Evolutionary conservation across 2,888 invertebrate genomes (phyloP), one percentile per base, ranked within the genome.

Genomic region (Macaria liturata): DNA sequence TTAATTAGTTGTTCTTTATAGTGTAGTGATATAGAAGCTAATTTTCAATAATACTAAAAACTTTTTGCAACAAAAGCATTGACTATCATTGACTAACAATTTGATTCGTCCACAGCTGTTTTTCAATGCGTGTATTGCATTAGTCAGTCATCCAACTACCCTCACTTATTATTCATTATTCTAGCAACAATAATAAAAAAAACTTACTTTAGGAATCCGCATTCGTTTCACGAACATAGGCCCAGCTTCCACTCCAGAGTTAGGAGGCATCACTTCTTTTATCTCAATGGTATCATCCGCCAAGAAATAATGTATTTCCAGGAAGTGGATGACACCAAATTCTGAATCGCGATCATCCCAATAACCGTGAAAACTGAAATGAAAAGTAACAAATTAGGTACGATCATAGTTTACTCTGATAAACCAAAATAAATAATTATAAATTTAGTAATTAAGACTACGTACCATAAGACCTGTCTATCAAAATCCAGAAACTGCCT

Each of bases 211-310:
- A 0, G 97, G 97, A 53, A 98, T 79, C 75, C 95, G 95, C 72
- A 93, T 94, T 62, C 97, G 93, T 71, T 94, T 95, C 34, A 98
- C 81, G 75, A 98, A 96, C 81, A 95, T 94, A 3, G 94, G 93
- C 5, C 94, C 94, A 1, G 94, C 93, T 77, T 96, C 95, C 47
- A 94, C 91, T 0, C 96, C 96, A 1, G 95, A 94, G 75, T 95
- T 95, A 0, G 93, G 87, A 0, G 93, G 89, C 50, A 94, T 79
- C 45, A 93, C 93, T 85, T 98, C 98, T 70, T 95, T 95, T 4
- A 98, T 95, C 81, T 98, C 97, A 7, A 98, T 95, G 0, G 97
- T 97, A 72, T 97, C 97, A 74, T 98, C 98, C 0, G 96, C 95
- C 48, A 98, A 89, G 84, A 95, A 98, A 78, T 96, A 98, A 74